These are phyloP conservation scores for Marasmarcha lunaedactyla DNA, from an alignment of 2,888 invertebrate genomes.

Conservation along the genomic window DNA sequence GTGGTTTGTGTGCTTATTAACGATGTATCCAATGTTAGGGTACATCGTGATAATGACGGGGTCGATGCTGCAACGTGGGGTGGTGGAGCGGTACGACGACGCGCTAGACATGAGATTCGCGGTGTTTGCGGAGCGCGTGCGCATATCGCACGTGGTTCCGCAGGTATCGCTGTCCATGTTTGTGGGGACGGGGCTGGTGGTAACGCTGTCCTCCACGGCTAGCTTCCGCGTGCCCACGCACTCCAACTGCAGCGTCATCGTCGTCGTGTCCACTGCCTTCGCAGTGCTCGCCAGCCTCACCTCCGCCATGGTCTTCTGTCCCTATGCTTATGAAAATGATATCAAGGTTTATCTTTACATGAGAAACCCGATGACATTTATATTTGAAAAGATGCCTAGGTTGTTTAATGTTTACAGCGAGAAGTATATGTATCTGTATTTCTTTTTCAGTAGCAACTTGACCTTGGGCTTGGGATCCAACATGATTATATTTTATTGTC, in stretches of 20 bases:
- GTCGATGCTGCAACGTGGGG: constrained; percentile 48
- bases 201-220: constrained; percentile 31
- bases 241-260: constrained; percentile 34
- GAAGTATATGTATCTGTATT: constrained; percentile 28
- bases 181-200: constrained; percentile 37
- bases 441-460: constrained; percentile 28
- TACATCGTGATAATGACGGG: constrained; percentile 34
- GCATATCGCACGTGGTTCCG: constrained; percentile 22
- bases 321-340: constrained; percentile 32
- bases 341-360: constrained; percentile 21
- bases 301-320: constrained; percentile 40
- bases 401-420: constrained; percentile 30
- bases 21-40: constrained; percentile 26
- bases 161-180: constrained; percentile 30
- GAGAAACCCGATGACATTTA: constrained; percentile 22
- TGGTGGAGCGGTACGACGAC: constrained; percentile 32
- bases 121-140: constrained; percentile 22
- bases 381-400: constrained; percentile 41
- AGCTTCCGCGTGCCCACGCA: constrained; percentile 45
- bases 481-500: constrained; percentile 25
- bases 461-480: constrained; percentile 26
- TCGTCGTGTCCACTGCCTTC: constrained; percentile 23
- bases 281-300: constrained; percentile 26
- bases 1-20: constrained; percentile 24
- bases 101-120: constrained; percentile 35